phyloP scores from a whole-genome alignment of 2,113 vertebrate species.

The Elephantulus edwardii region DNA sequence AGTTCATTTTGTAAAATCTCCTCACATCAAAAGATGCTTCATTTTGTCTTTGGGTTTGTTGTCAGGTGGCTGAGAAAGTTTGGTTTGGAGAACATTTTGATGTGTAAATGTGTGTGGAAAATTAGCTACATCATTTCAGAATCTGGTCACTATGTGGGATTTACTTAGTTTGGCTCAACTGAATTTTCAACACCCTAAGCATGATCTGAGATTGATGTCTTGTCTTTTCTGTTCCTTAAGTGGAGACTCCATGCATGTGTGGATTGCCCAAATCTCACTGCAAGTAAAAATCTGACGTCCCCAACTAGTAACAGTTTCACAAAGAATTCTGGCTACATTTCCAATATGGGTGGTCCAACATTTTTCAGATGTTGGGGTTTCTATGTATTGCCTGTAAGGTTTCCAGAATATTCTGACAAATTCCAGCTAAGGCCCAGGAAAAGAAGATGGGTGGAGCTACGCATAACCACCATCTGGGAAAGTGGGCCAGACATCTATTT shows the following conservation, averaged over 20 bases:
- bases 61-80: not conserved
- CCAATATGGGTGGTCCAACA: not conserved
- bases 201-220: not conserved
- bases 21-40: not conserved
- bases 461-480: not conserved
- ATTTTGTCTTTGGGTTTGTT: not conserved
- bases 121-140: not conserved
- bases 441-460: not conserved
- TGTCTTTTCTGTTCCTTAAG: not conserved
- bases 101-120: not conserved
- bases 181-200: not conserved
- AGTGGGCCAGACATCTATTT: not conserved
- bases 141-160: not conserved
- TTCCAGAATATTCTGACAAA: not conserved
- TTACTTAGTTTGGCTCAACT: not conserved
- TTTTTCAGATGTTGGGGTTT: not conserved
- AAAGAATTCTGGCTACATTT: not conserved
- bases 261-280: not conserved
- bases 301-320: not conserved
- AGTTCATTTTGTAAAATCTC: not conserved
- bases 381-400: not conserved
- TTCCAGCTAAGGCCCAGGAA: not conserved
- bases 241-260: not conserved
- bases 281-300: not conserved
- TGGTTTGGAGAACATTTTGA: not conserved